Evolutionary conservation across 2,888 invertebrate species (phyloP).

Genomic region (Fragum fragum): DNA sequence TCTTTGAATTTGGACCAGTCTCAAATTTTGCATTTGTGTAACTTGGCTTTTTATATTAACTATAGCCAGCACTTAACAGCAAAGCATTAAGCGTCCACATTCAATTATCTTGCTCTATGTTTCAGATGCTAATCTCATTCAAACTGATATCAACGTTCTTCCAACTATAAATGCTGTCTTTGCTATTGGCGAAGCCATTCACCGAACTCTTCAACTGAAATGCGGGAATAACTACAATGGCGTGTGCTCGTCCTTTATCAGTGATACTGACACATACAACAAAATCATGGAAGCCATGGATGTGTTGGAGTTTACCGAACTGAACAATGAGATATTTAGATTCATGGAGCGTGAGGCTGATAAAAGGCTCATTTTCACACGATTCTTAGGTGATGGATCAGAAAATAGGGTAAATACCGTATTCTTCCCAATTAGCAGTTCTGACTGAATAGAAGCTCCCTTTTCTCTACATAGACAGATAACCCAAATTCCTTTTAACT

Average conservation of each 20-base stretch:
- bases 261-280: constrained; percentile 66
- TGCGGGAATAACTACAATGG: constrained; percentile 76
- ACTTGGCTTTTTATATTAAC: no score
- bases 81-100: no score
- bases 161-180: constrained; percentile 87
- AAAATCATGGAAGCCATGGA: constrained; percentile 76
- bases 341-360: constrained; percentile 79
- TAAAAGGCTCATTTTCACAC: constrained; percentile 67
- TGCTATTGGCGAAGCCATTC: constrained; percentile 85
- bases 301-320: constrained; percentile 71
- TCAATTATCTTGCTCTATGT: no score
- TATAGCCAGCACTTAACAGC: no score
- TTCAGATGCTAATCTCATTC: constrained; percentile 48
- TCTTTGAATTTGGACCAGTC: no score
- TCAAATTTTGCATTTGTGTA: no score
- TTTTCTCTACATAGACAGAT: no score
- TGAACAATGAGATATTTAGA: constrained; percentile 67
- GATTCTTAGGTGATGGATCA: constrained; percentile 44
- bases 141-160: constrained; percentile 80
- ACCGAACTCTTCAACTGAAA: constrained; percentile 80
- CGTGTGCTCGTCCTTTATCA: constrained; percentile 72
- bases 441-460: no score
- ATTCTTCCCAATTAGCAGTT: no score
- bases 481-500: no score
- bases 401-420: constrained; percentile 53